Evolutionary conservation across 2,888 invertebrate genomes (phyloP).

Genomic region (Pandemis heparana): DNA sequence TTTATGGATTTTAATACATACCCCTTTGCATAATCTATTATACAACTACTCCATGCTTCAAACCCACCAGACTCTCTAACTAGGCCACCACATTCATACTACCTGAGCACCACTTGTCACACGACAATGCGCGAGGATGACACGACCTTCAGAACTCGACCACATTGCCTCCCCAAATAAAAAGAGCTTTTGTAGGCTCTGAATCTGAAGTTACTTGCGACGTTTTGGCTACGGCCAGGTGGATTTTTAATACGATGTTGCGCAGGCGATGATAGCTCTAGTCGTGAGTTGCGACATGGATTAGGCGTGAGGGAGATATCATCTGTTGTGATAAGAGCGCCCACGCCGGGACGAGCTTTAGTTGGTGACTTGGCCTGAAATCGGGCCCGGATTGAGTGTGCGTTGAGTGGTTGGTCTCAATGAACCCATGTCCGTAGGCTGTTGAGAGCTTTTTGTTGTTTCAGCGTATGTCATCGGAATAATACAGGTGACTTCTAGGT

Average conservation of each 20-base stretch:
- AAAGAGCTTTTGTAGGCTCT: background rate
- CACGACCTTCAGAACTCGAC: constrained; percentile 14
- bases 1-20: too few relatives aligned
- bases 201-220: background rate
- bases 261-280: constrained; percentile 21
- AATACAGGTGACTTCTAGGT: too few relatives aligned
- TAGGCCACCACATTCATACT: constrained; percentile 18
- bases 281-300: constrained; percentile 30
- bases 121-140: constrained; percentile 17
- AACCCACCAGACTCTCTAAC: constrained; percentile 5
- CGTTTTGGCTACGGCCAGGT: background rate
- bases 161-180: background rate
- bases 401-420: background rate
- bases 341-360: background rate
- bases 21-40: too few relatives aligned
- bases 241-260: constrained; percentile 20
- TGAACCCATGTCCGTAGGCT: background rate
- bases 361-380: background rate
- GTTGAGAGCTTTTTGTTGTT: too few relatives aligned
- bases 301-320: constrained; percentile 37
- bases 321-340: constrained; percentile 27
- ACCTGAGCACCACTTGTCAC: constrained; percentile 12
- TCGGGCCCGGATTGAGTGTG: background rate
- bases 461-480: too few relatives aligned
- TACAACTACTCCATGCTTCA: too few relatives aligned